These are phyloP conservation scores for Caranx melampygus DNA, from an alignment of 2,113 vertebrate genomes.

Conservation along the genomic window DNA sequence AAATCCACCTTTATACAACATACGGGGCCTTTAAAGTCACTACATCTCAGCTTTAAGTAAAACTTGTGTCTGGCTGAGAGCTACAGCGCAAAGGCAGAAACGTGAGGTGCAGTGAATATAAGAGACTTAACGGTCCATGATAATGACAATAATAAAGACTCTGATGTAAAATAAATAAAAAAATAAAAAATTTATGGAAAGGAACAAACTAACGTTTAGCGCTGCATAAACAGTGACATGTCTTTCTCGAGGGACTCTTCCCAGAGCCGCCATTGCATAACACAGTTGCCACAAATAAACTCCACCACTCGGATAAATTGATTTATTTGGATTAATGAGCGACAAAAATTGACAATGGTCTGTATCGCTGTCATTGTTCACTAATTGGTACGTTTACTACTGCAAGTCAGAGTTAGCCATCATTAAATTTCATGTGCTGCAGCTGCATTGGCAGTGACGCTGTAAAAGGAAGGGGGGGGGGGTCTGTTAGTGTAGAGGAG, in stretches of 20 bases:
- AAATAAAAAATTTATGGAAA: background rate
- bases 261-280: background rate
- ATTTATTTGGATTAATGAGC: slow-evolving; percentile 4
- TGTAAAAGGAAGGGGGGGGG: slow-evolving; percentile 7
- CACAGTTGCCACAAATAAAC: slow-evolving; percentile 33
- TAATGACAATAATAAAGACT: background rate
- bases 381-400: background rate
- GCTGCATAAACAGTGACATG: background rate
- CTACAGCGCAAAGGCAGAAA: background rate
- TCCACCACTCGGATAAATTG: slow-evolving; percentile 3
- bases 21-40: too few species aligned
- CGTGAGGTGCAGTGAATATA: background rate
- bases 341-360: background rate
- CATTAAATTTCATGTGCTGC: slow-evolving; percentile 5
- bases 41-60: background rate
- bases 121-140: background rate
- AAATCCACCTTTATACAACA: too few species aligned
- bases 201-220: background rate
- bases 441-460: slow-evolving; percentile 40
- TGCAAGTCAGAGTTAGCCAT: background rate
- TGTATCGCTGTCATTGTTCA: background rate
- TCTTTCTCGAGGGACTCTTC: background rate
- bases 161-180: too few species aligned
- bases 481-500: slow-evolving; percentile 5
- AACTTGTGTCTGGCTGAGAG: background rate